Base-by-base conservation (phyloP, 30 jellyfish, hydroid and myxozoan species). In the Rhopilema esculentum region DNA sequence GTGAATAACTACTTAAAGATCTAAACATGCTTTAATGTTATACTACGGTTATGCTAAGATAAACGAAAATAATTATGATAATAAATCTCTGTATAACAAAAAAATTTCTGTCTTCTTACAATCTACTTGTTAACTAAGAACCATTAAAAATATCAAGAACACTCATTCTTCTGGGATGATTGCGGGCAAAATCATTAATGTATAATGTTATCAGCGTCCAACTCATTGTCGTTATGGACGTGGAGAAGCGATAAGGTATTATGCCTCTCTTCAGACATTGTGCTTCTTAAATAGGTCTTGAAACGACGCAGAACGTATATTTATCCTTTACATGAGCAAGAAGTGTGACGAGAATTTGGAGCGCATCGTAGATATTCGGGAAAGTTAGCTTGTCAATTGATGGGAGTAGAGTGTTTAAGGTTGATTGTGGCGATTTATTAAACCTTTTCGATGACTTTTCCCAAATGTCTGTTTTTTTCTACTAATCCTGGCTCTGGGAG, bases 241-340 rank as follows among this genome's bases (percentile, higher is more conserved):
- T n/a, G n/a, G n/a, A n/a, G n/a, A n/a, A n/a, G n/a, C n/a, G n/a
- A n/a, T n/a, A 81, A 66, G 23, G 83, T 31, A 25, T 66, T 66
- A n/a, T 65, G 33, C 53, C 91, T 33, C 20, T 81, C 83, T 68
- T 81, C 83, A 28, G 33, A 19, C 91, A 81, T 81, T 23, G 91
- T 81, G 63, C 91, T 68, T 68, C 94, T 85, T 20, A 69, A 33
- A 61, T 72, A 81, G 7, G 85, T 79, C 66, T 89, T 89, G 15
- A 89, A 75, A 16, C 90, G 89, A 33, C 86, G 70, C 75, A 89
- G 26, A 18, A 83, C 80, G 19, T 75, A 89, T 50, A 82, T 66
- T 26, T 85, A 65, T 52, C 97, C 48, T 69, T 91, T 97, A 68
- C 94, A 85, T 51, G 57, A 79, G 66, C 98, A 85, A 24, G 96